Evolutionary conservation across 2,113 vertebrate species (phyloP), one percentile per base, ranked within the genome.

Genomic region (Paralichthys olivaceus): DNA sequence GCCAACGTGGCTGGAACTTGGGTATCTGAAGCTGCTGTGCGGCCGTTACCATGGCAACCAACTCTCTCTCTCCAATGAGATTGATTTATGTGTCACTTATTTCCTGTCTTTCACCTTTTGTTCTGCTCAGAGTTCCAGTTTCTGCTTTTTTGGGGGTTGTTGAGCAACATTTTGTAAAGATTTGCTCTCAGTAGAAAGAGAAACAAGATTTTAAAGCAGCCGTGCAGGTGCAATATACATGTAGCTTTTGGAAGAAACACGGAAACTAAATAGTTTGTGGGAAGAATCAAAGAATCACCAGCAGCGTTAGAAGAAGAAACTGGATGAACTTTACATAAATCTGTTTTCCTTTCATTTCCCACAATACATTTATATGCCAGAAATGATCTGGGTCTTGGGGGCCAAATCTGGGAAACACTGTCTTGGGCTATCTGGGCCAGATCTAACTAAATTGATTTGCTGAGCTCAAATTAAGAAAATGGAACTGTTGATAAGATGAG

Each of bases 41-140:
- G 69, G 70, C 62, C 45, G 87, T 89, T 87, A 63, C 89, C 83
- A 66, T 81, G 71, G 77, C 62, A 87, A 87, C 87, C 49, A 9
- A 3, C 55, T 20, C 28, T 69, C 22, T 68, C 22, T 45, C 65
- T 51, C 55, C 57, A 64, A 22, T 58, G n/a, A 62, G 43, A 56
- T 12, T 55, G 63, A 75, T 85, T 68, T 25, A 61, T 49, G 68
- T 74, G 17, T 61, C 11, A 4, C 43, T 60, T 54, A 32, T 63
- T 79, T 70, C 17, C 47, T 69, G 28, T 60, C 43, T 61, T 25
- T 25, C 26, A 15, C 20, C 15, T 51, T 25, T 76, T 49, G 28
- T 47, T 59, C 12, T 5, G 2, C 32, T 37, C 3, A 15, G n/a
- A 57, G n/a, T 77, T 60, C 61, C 19, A 66, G n/a, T 4, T 74